phyloP scores from a whole-genome alignment of 2,113 vertebrate genomes.

The Numida meleagris region DNA sequence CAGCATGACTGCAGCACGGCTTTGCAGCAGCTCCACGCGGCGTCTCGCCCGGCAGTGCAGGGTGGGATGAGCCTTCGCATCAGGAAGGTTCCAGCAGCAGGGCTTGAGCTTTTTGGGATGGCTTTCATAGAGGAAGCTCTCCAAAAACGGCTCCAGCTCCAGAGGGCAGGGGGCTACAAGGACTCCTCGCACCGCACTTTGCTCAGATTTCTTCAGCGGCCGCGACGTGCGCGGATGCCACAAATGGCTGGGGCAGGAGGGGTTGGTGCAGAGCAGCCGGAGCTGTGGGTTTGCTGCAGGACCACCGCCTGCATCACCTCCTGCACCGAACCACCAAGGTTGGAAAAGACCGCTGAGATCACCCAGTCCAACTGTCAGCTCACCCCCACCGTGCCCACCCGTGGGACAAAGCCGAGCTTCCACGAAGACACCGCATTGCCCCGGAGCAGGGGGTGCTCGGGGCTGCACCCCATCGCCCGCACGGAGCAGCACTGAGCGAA shows the following conservation, averaged over 20 bases:
- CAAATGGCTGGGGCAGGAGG: background rate
- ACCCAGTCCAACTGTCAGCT: no score
- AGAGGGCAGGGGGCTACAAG: background rate
- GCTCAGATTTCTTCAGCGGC: background rate
- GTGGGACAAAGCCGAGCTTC: no score
- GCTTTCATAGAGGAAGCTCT: background rate
- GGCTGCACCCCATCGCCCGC: background rate
- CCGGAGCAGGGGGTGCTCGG: background rate
- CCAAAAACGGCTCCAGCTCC: background rate
- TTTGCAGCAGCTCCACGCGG: background rate
- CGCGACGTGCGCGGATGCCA: background rate
- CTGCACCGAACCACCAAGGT: no score
- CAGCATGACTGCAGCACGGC: slow-evolving; percentile 6
- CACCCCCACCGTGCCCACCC: no score
- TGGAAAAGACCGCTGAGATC: no score
- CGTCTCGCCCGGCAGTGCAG: background rate
- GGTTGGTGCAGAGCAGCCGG: background rate
- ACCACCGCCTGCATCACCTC: no score
- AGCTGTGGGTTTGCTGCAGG: no score
- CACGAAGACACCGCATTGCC: no score
- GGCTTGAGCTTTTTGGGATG: background rate
- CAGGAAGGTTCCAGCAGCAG: background rate
- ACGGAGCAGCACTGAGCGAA: no score
- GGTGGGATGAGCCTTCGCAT: rapidly evolving
- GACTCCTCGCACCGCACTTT: background rate